A percentile compares a stretch with the other conserved stretches of the same genome.
These are phyloP conservation scores for Motacilla tschutschensis DNA, from an alignment of 2,113 vertebrate genomes.

Conservation along the genomic window DNA sequence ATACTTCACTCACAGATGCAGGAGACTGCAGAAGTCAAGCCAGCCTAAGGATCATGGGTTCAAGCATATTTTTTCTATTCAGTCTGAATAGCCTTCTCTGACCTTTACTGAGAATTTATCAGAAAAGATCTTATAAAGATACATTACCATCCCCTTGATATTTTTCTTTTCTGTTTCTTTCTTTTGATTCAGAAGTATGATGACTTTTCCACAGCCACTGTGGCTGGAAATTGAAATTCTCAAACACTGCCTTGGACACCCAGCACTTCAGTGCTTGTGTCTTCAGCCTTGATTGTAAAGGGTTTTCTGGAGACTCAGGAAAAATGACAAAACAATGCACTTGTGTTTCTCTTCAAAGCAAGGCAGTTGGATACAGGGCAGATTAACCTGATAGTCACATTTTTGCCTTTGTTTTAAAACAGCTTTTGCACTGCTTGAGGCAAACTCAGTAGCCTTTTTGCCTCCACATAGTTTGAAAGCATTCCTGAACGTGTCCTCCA, in stretches of 20 bases:
- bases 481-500: accelerated
- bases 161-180: not conserved
- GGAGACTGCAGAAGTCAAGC: slow-evolving; percentile 8
- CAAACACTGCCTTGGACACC: not conserved
- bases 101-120: not conserved
- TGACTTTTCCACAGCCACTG: not conserved
- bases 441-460: not conserved
- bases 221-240: not conserved
- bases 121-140: not conserved
- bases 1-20: slow-evolving; percentile 23
- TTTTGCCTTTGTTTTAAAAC: not conserved
- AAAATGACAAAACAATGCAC: not conserved
- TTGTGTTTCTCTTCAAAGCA: not conserved
- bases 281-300: not conserved
- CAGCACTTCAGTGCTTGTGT: not conserved
- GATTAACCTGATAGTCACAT: not conserved
- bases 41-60: not conserved
- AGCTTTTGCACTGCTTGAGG: not conserved
- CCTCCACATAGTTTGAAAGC: not conserved
- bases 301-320: not conserved
- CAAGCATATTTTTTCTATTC: not conserved
- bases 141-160: not conserved
- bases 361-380: not conserved
- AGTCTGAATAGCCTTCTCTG: not conserved
- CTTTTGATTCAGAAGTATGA: not conserved